Base-by-base conservation (phyloP, 2,797 vertebrate genomes). In the Antennarius maculatus region DNA sequence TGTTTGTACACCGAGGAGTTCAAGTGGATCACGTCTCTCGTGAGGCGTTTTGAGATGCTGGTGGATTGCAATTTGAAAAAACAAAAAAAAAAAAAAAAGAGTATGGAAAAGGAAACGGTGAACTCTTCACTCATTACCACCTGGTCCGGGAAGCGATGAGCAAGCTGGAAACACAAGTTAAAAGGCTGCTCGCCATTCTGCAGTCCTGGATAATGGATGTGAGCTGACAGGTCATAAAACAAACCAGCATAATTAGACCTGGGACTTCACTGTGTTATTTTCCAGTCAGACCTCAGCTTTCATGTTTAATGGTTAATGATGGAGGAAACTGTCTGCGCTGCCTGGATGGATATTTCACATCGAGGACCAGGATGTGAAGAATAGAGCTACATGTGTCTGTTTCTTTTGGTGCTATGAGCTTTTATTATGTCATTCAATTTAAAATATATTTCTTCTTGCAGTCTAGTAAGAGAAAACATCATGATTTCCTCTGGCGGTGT, bases 221-320 rank as follows among this genome's bases (percentile, higher is more conserved):
- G 81, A 87, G 75, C 70, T 66, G 88, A 88, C 87, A 76, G 77
- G 71, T 75, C 89, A 62, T 90, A 88, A 91, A 90, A 60, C 80
- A 82, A 83, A 86, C 46, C 80, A 65, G 76, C 72, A 77, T 90
- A 87, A 93, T 91, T 91, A 91, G 80, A 86, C 77, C 55, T 37
- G 65, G 51, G 65, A 69, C 69, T 58, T 54, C 59, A 81, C 48
- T 65, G 66, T 79, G 81, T 81, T 67, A 84, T 91, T 91, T 86
- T 85, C 84, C 84, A 87, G 76, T 85, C 87, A 83, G 62, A 46
- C 56, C 41, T 55, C 18, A 48, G 76, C 90, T 91, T 92, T 92
- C 77, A 91, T 86, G 85, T 90, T 69, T 73, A 47, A 79, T 70
- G 53, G 54, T 55, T 59, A 71, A 77, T 43, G 71, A 69, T 29